Base-by-base conservation (phyloP, 2,888 invertebrate genomes). In the Notocelia uddmanniana region DNA sequence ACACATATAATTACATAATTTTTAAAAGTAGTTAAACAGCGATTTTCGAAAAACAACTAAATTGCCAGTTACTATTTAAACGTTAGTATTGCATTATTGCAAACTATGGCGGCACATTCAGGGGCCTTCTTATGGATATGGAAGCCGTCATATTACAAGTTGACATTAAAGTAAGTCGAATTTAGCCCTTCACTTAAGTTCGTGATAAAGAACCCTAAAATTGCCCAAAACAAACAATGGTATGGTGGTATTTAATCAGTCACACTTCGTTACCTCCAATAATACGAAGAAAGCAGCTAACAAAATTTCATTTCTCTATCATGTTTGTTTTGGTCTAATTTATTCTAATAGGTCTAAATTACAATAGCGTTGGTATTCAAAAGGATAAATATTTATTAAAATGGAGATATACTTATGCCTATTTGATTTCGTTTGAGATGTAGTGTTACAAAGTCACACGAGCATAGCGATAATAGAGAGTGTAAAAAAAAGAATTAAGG, bases 211-310 rank as follows among this genome's bases (percentile, higher is more conserved):
- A 6, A 62, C 9, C 50, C 21, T 19, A 63, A 52, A 63, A 55
- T 37, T 57, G 34, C 21, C 23, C n/a, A 13, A 11, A 58, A n/a
- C 31, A 63, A 57, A 69, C 64, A 57, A 64, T 37, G 34, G 34
- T 11, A 15, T 8, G 13, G 57, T 34, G 8, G n/a, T 37, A 31
- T 54, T 45, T 52, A 31, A 50, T 50, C 41, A 52, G 66, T 59
- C 54, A 2, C 18, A 52, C 70, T 71, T 66, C 66, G 70, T 59
- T 71, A 54, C 58, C 31, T 13, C 63, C 57, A 31, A 31, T 59
- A 77, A 76, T 74, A 57, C 67, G 52, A 66, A 59, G 73, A 75
- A 73, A 71, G 70, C 15, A 70, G 59, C 66, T 11, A 70, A 58
- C 64, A 54, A 63, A 15, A 21, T 23, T 34, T 15, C 34, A 63